These are phyloP conservation scores for Macrocentrus cingulum DNA, from an alignment of 1,140 invertebrate genomes.

Conservation along the genomic window DNA sequence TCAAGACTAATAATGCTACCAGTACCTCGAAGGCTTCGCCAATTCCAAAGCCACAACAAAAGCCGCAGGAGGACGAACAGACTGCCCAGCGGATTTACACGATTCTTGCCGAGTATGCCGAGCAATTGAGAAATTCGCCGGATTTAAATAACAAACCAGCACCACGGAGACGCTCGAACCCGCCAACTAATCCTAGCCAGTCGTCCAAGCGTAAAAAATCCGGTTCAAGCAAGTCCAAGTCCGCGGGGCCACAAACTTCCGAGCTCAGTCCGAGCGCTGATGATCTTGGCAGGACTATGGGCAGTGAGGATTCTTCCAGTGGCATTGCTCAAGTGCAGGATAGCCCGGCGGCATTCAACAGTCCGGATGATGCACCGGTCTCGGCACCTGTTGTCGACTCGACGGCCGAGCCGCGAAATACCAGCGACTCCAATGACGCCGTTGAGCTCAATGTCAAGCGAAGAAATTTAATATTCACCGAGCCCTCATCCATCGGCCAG, in stretches of 20 bases:
- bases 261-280: constrained; percentile 66
- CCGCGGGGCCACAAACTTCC: constrained; percentile 57
- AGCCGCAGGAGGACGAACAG: constrained; percentile 79
- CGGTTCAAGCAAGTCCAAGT: constrained; percentile 62
- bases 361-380: constrained; percentile 46
- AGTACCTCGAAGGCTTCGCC: constrained; percentile 67
- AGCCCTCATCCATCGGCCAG: constrained; percentile 45
- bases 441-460: constrained; percentile 44
- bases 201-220: constrained; percentile 75
- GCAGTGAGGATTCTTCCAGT: constrained; percentile 71
- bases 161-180: constrained; percentile 72
- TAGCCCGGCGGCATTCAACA: constrained; percentile 47
- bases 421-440: constrained; percentile 49
- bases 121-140: constrained; percentile 76
- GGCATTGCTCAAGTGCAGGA: constrained; percentile 65
- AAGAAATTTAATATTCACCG: constrained; percentile 50
- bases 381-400: constrained; percentile 33
- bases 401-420: constrained; percentile 33
- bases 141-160: constrained; percentile 81
- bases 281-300: constrained; percentile 67
- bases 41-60: constrained; percentile 70
- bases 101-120: constrained; percentile 79
- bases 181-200: constrained; percentile 70
- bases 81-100: constrained; percentile 79
- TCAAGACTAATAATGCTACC: constrained; percentile 62